phyloP scores from a whole-genome alignment of 2,888 invertebrate genomes.

The Loripinus fragilis region DNA sequence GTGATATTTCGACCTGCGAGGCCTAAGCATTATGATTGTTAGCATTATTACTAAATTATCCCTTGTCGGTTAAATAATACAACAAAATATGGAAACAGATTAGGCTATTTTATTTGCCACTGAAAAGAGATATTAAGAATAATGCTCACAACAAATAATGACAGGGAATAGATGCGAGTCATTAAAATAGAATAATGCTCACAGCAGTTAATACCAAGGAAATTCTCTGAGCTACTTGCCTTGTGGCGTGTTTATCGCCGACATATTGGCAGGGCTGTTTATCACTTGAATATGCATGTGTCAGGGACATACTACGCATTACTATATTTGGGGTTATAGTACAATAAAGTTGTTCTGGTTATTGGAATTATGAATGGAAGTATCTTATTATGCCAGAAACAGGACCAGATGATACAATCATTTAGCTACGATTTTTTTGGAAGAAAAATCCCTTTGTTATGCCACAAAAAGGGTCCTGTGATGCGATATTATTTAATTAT shows the following conservation, averaged over 20 bases:
- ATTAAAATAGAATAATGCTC: background rate
- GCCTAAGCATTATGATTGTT: too few relatives aligned
- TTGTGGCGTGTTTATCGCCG: background rate
- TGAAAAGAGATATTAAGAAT: too few relatives aligned
- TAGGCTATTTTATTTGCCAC: too few relatives aligned
- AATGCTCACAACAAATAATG: background rate
- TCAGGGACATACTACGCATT: background rate
- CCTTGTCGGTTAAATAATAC: background rate
- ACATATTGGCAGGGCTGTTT: background rate
- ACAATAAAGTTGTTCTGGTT: background rate
- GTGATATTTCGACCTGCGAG: background rate
- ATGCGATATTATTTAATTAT: too few relatives aligned
- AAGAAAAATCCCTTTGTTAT: too few relatives aligned
- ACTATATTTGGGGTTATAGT: background rate
- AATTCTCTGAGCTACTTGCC: background rate
- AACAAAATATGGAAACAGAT: too few relatives aligned
- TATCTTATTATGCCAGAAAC: background rate
- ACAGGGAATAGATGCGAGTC: background rate
- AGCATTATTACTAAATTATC: background rate
- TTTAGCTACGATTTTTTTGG: background rate
- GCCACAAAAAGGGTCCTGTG: too few relatives aligned
- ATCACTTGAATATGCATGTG: background rate
- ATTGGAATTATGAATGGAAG: background rate
- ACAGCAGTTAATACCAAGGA: background rate
- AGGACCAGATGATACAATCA: background rate